phyloP scores from a whole-genome alignment of 2,113 vertebrate species.

The Serilophus lunatus region DNA sequence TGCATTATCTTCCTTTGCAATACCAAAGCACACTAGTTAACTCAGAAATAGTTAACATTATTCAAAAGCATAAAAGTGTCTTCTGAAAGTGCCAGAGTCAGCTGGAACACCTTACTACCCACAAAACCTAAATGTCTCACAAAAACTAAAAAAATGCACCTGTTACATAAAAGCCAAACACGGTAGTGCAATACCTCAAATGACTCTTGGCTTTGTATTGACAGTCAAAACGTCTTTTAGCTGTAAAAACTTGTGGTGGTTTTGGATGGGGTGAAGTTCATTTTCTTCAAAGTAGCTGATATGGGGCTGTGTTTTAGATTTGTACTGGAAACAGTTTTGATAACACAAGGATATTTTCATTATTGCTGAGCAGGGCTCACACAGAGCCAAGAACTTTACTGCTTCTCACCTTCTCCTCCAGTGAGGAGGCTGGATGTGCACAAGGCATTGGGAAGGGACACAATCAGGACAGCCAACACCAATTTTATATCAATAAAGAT shows the following conservation, averaged over 20 bases:
- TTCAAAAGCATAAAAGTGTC: not conserved
- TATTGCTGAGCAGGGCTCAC: not conserved
- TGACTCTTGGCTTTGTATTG: not conserved
- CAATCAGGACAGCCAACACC: not conserved
- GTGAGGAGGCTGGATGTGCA: not conserved
- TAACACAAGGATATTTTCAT: not conserved
- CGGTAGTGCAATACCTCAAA: not conserved
- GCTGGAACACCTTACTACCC: not conserved
- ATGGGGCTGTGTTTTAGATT: not conserved
- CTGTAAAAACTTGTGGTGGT: not conserved
- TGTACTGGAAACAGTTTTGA: not conserved
- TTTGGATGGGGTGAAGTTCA: not conserved
- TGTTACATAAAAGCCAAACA: not conserved
- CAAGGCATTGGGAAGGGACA: not conserved
- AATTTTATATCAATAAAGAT: not conserved
- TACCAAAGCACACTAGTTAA: not conserved
- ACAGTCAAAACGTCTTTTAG: not conserved
- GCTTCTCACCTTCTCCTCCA: not conserved
- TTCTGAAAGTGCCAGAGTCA: not conserved
- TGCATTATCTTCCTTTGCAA: too few relatives aligned
- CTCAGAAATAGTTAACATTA: not conserved
- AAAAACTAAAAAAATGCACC: not conserved
- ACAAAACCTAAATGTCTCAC: too few relatives aligned
- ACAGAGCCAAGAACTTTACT: not conserved
- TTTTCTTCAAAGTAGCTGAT: not conserved